Base-by-base conservation (phyloP, 2,888 invertebrate genomes). In the Chironomus riparius region DNA sequence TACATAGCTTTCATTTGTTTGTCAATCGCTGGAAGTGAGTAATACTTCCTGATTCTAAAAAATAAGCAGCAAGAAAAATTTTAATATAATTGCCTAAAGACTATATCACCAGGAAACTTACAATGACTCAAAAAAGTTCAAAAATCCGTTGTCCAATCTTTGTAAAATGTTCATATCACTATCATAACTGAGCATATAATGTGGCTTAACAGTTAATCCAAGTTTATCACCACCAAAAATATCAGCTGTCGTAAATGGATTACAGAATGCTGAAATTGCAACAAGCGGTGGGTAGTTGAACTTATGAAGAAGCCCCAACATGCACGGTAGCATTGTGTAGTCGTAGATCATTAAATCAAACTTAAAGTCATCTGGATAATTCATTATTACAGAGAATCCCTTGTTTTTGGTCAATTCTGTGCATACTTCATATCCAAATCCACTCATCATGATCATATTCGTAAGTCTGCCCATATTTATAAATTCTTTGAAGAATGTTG, bases 311-410 rank as follows among this genome's bases (percentile, higher is more conserved):
- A 82, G 76, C 6, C 80, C 81, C 48, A 79, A 77, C 2, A 81
- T 70, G 76, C 81, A 81, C 2, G 77, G 75, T 1, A 79, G 78
- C 1, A 77, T 28, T 0, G 79, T 80, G 22, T 80, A 76, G 70
- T 82, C 82, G 12, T 79, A 77, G 2, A 82, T 76, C n/a, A 82
- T 79, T 4, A 80, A 48, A 77, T 82, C 82, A 74, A 81, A 81
- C 70, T 80, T 80, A 71, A 80, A 81, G 77, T 80, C 78, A 48
- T 79, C 70, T 0, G 81, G 80, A 77, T 82, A 80, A 47, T 80
- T 78, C 68, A 80, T 70, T 1, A 81, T 76, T 15, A 68, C 74
- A 50, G 79, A 68, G 22, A 81, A 79, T 1, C 81, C 81, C 10
- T 80, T 78, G 0, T 81, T 78, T 18, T 15, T 22, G 2, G 15